Conservation (phyloP, 2,113 vertebrate species). For the Muscicapa adusta region DNA sequence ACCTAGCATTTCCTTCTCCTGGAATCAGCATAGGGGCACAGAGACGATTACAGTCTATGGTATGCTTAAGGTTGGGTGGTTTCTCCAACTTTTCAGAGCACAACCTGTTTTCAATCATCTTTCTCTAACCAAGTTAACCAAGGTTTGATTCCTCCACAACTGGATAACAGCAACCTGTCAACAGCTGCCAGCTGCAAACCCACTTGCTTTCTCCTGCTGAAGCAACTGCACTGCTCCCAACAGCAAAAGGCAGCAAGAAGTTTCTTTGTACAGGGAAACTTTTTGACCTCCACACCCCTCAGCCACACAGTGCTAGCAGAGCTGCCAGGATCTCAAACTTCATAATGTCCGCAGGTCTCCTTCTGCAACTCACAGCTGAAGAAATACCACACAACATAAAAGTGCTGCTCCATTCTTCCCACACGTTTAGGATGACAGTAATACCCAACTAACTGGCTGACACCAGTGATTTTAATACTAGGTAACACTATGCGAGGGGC, state of each 20-base stretch:
- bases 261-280: background rate
- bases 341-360: accelerated
- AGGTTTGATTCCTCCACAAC: background rate
- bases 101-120: background rate
- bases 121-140: too few relatives aligned
- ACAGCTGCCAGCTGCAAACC: background rate
- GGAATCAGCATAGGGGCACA: background rate
- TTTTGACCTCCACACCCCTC: accelerated
- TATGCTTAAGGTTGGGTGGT: too few relatives aligned
- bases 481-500: accelerated
- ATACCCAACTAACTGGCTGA: accelerated
- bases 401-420: background rate
- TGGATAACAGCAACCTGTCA: too few relatives aligned
- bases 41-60: background rate
- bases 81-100: background rate
- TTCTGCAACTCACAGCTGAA: background rate
- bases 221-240: background rate
- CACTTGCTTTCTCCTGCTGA: background rate
- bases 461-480: background rate
- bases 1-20: background rate
- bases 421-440: accelerated
- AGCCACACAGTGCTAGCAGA: accelerated
- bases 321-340: background rate
- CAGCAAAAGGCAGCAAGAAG: background rate
- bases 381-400: background rate